A percentile compares a stretch with the other conserved stretches of the same genome.
Evolutionary conservation across 2,888 invertebrate genomes (phyloP).

Genomic region (Lysandra bellargus): DNA sequence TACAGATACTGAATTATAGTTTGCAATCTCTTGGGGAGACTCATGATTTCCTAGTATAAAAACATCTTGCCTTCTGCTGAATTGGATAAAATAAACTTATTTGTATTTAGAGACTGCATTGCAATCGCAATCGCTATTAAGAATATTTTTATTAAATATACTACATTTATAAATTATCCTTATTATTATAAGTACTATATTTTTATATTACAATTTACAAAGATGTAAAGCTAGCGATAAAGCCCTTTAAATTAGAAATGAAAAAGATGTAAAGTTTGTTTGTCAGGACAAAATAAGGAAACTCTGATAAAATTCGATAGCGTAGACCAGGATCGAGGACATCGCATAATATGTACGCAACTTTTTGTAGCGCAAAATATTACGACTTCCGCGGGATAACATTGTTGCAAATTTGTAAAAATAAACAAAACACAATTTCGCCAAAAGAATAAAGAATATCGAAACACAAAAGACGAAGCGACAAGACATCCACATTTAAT

Average conservation of each 20-base stretch:
- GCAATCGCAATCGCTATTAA: no score
- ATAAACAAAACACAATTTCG: background rate
- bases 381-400: background rate
- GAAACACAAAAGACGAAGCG: background rate
- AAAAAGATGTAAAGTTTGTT: no score
- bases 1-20: constrained; percentile 16
- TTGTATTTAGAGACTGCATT: background rate
- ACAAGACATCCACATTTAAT: background rate
- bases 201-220: no score
- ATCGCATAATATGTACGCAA: background rate
- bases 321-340: background rate
- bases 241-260: no score
- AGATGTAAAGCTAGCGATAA: no score
- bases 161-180: no score
- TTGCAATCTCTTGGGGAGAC: background rate
- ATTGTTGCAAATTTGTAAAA: background rate
- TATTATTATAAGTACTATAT: no score
- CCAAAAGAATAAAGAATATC: background rate
- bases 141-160: no score
- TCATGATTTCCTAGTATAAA: background rate
- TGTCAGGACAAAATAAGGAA: no score
- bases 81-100: background rate
- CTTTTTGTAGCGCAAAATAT: background rate
- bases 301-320: background rate
- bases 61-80: background rate